Percentiles rank a stretch among this genome's conserved stretches.
Evolutionary conservation across 2,888 invertebrate species (phyloP).

Genomic region (Adineta ricciae): DNA sequence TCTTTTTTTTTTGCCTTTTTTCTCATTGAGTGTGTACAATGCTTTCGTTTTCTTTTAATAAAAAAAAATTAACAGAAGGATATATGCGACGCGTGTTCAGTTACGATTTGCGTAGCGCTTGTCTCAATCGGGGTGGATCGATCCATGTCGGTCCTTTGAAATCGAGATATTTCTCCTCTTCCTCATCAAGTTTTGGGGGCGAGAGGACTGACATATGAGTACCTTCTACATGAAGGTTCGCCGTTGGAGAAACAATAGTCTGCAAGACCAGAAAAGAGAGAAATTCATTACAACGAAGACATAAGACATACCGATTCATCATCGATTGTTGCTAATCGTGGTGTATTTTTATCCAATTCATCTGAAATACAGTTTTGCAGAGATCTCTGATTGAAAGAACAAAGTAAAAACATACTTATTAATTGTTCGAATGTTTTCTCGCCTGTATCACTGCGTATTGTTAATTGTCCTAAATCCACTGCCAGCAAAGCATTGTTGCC

Average conservation of each 20-base stretch:
- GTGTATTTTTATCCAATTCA: background rate
- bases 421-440: background rate
- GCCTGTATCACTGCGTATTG: background rate
- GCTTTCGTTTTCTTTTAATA: background rate
- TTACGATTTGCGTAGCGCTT: background rate
- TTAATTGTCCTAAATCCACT: background rate
- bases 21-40: background rate
- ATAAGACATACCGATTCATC: background rate
- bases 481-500: background rate
- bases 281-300: too few species aligned
- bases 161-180: background rate
- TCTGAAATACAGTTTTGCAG: background rate
- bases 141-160: slow-evolving; percentile 1
- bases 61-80: background rate
- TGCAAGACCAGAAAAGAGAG: background rate
- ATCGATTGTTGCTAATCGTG: background rate
- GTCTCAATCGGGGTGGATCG: background rate
- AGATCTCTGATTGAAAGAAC: background rate
- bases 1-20: background rate
- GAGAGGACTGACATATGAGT: background rate
- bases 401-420: background rate
- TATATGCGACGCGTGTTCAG: background rate
- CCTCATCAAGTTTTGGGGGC: background rate
- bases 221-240: background rate
- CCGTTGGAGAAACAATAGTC: background rate